Conservation (phyloP, 2,113 vertebrate species). For the Zingel zingel region DNA sequence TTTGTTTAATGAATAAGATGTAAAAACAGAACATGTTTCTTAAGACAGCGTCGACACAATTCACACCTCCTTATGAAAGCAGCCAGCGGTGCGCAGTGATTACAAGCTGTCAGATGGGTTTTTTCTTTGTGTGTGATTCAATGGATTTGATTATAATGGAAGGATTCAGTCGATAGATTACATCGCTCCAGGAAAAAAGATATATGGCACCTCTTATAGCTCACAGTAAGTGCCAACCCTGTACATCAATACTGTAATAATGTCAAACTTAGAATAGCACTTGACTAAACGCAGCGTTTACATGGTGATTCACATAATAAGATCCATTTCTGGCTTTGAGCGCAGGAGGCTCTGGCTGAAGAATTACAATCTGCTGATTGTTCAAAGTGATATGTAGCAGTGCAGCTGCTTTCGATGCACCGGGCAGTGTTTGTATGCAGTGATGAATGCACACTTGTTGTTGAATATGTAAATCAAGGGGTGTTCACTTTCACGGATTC, state of each 20-base stretch:
- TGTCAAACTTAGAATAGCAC: not conserved
- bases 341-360: not conserved
- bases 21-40: conserved; percentile 32
- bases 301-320: not conserved
- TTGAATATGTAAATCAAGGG: conserved; percentile 31
- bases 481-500: not conserved
- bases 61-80: conserved; percentile 21
- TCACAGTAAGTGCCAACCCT: conserved; percentile 3
- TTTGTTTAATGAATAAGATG: not conserved
- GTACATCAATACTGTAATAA: conserved; percentile 22
- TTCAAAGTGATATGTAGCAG: not conserved
- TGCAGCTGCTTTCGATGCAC: conserved; percentile 34
- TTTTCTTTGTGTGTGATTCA: conserved; percentile 58
- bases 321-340: not conserved
- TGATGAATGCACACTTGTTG: conserved; percentile 25
- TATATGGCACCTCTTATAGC: not conserved
- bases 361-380: conserved; percentile 16
- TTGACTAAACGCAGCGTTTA: conserved; percentile 1
- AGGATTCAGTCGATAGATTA: conserved; percentile 25
- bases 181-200: not conserved
- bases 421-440: not conserved
- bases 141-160: conserved; percentile 66
- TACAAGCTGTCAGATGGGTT: conserved; percentile 31
- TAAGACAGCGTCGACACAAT: conserved; percentile 1
- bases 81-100: conserved; percentile 33